A percentile compares a stretch with the other conserved stretches of the same genome.
phyloP scores from a whole-genome alignment of 2,113 vertebrate genomes.

The Ameiurus melas region DNA sequence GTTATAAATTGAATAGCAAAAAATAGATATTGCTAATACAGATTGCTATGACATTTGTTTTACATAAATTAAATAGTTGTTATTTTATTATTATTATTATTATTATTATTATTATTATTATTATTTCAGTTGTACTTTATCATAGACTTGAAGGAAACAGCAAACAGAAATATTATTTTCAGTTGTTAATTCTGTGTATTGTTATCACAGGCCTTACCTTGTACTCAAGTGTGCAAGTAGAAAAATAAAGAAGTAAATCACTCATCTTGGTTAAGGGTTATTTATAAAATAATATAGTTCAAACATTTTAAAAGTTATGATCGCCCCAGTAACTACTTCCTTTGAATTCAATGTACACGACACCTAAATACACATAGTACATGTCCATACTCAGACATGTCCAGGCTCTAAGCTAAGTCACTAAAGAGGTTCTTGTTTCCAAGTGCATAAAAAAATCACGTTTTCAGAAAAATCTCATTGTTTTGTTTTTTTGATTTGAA shows the following conservation, averaged over 20 bases:
- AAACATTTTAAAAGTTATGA: conserved; percentile 13
- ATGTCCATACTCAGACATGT: not conserved
- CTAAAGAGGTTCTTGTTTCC: not conserved
- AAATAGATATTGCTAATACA: not conserved
- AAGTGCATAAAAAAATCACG: conserved; percentile 2
- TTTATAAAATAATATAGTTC: conserved; percentile 35
- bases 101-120: not conserved
- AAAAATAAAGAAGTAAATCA: conserved; percentile 52
- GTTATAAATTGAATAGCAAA: conserved; percentile 1
- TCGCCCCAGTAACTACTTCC: not conserved
- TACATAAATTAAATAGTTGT: conserved; percentile 21
- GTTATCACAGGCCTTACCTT: conserved; percentile 19
- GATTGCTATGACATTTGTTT: not conserved
- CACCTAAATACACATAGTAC: not conserved
- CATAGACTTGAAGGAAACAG: conserved; percentile 29
- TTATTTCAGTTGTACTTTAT: conserved; percentile 18
- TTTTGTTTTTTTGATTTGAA: not conserved
- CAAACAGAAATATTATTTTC: conserved; percentile 23
- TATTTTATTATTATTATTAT: not conserved
- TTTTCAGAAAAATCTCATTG: not conserved
- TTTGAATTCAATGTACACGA: not conserved
- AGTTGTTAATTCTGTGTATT: conserved; percentile 32
- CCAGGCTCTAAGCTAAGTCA: not conserved
- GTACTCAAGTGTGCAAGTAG: conserved; percentile 40
- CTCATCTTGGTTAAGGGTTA: conserved; percentile 17